phyloP scores from a whole-genome alignment of 2,113 vertebrate genomes.

The Nothocercus julius region DNA sequence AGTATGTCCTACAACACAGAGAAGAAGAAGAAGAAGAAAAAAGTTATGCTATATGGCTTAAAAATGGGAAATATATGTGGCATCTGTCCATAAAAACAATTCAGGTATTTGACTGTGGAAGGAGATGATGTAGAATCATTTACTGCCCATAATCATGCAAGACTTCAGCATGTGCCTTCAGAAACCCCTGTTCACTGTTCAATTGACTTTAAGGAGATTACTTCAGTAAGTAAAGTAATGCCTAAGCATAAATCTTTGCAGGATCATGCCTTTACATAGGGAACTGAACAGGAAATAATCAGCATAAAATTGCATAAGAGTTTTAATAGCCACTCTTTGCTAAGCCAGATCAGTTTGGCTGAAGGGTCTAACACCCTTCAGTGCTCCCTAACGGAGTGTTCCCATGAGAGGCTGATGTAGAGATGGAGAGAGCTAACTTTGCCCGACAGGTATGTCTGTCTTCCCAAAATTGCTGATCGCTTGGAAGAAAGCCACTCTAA shows the following conservation, averaged over 20 bases:
- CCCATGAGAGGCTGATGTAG: neutral
- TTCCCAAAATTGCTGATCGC: neutral
- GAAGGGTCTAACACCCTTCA: neutral
- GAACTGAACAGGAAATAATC: neutral
- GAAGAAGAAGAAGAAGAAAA: rapidly evolving
- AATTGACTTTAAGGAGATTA: neutral
- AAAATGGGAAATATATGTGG: neutral
- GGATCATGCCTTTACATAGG: neutral
- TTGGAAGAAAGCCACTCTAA: neutral
- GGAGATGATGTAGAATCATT: neutral
- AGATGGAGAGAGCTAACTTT: neutral
- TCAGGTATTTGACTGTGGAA: constrained; percentile 16
- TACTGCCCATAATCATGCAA: neutral
- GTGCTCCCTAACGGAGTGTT: neutral
- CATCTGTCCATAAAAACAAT: constrained; percentile 19
- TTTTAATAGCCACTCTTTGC: neutral
- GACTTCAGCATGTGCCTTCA: neutral
- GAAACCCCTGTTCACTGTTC: neutral
- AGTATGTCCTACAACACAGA: neutral
- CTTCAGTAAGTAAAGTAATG: neutral
- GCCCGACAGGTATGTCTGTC: neutral
- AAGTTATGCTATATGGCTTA: neutral
- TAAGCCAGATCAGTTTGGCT: neutral
- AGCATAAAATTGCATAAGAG: neutral
- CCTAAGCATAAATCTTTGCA: neutral